Base-by-base conservation (phyloP, 1,140 invertebrate genomes). In the Platorchestia sp. region DNA sequence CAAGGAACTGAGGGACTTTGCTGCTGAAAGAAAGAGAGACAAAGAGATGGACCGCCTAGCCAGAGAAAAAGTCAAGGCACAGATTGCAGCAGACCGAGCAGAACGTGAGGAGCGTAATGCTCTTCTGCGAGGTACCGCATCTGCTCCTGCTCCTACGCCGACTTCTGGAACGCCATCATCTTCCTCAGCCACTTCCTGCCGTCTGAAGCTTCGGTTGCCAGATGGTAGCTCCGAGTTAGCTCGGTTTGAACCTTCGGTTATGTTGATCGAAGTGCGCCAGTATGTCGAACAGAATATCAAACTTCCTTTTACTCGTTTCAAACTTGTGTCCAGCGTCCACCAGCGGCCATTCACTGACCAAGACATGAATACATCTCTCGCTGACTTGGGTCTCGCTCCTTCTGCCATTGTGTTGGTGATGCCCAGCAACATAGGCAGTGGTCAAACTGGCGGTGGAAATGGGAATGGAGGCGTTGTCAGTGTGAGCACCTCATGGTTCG, bases 161-260 rank as follows among this genome's bases (percentile, higher is more conserved):
- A 47, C 41, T 95, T 51, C 44, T 95, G 27, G 59, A 41, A 6
- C 45, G 44, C 43, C 1, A 53, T 53, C 42, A n/a, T 95, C 75
- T 87, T 93, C 86, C 96, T 75, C 95, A 45, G 59, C 96, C 41
- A 59, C 91, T 22, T 43, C 95, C 41, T 59, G 86, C 43, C 45
- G 87, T 41, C 91, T 99, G 89, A 98, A 99, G 97, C 99, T 99
- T 97, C 98, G 98, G 96, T 96, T 99, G 95, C 98, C 98, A 0
- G 98, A 98, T 97, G 99, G 99, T 27, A 97, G 97, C 0, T 97
- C 98, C 27, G 97, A 98, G 95, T 97, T 97, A 19, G 98, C 98
- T 41, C 97, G 98, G 96, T 98, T 98, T 97, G 97, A 97, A 43
- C 97, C 98, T 6, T 97, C 97, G 86, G 97, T 97, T 16, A 97